Evolutionary conservation across 2,797 vertebrate species (phyloP), one percentile per base, ranked within the genome.

Genomic region (Anabas testudineus): DNA sequence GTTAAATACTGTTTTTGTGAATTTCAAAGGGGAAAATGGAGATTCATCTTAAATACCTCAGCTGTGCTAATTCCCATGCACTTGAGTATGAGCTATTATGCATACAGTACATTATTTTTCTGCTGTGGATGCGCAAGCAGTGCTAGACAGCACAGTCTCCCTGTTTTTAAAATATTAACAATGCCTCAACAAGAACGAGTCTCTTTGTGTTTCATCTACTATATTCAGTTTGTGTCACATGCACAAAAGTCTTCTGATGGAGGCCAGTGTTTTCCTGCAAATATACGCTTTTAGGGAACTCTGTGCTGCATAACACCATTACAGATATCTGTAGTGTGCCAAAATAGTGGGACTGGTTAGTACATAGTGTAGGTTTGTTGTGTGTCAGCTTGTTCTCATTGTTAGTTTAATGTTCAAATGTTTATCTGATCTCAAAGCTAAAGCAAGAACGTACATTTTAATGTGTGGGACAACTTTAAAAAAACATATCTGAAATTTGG

Each of bases 31-130:
- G 36, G n/a, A 77, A 71, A 69, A 45, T 55, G 91, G 65, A 89
- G 93, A 79, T 90, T 91, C 71, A 85, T 71, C 74, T 85, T 91
- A 24, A 94, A 93, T 90, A 90, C 91, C 90, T 92, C 88, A 59
- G 30, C 67, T 68, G 52, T 77, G 41, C 41, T 30, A 66, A 76
- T 71, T 73, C 7, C n/a, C 34, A 22, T 58, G 56, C 22, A 4
- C 67, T 71, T 37, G 10, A 66, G 36, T 28, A 71, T 48, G 58
- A 72, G 45, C 65, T 51, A 62, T 59, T 19, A 19, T 83, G 76
- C 70, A 47, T 67, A 52, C 48, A 37, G 43, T 4, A 52, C 48
- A 37, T 19, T 4, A 61, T 72, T 81, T 80, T 59, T 48, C 42
- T 55, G 60, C 71, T 46, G 49, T 56, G 62, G 41, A 53, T 26